Evolutionary conservation across 2,888 invertebrate genomes (phyloP).

Genomic region (Amiota communis): DNA sequence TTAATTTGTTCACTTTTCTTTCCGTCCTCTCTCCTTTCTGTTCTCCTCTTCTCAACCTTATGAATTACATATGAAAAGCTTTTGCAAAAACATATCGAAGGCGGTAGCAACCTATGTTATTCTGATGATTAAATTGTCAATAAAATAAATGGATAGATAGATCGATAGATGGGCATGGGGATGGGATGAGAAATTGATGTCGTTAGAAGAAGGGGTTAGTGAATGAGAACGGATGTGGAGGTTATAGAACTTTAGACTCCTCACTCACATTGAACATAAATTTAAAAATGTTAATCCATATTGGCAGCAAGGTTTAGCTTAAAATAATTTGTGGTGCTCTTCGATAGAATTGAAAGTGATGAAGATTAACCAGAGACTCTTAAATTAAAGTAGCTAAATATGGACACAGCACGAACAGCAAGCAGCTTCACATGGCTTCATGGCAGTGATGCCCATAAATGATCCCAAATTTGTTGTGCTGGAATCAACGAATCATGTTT

Average conservation of each 20-base stretch:
- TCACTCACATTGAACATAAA: not conserved
- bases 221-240: too few relatives aligned
- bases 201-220: too few relatives aligned
- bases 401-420: slow-evolving; percentile 5
- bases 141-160: too few relatives aligned
- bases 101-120: too few relatives aligned
- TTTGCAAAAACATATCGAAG: too few relatives aligned
- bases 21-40: not conserved
- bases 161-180: too few relatives aligned
- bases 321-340: not conserved
- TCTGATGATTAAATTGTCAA: too few relatives aligned
- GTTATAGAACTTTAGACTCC: too few relatives aligned
- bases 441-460: not conserved
- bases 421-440: not conserved
- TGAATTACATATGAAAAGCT: too few relatives aligned
- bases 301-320: not conserved
- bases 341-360: not conserved
- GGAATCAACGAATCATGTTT: slow-evolving; percentile 1
- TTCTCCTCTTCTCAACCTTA: too few relatives aligned
- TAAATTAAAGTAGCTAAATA: slow-evolving; percentile 25
- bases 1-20: not conserved
- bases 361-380: slow-evolving; percentile 4
- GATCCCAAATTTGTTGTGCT: not conserved
- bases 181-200: too few relatives aligned
- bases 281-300: not conserved